These are phyloP conservation scores for Meiosimyza platycephala DNA, from an alignment of 2,888 invertebrate genomes.

Conservation along the genomic window DNA sequence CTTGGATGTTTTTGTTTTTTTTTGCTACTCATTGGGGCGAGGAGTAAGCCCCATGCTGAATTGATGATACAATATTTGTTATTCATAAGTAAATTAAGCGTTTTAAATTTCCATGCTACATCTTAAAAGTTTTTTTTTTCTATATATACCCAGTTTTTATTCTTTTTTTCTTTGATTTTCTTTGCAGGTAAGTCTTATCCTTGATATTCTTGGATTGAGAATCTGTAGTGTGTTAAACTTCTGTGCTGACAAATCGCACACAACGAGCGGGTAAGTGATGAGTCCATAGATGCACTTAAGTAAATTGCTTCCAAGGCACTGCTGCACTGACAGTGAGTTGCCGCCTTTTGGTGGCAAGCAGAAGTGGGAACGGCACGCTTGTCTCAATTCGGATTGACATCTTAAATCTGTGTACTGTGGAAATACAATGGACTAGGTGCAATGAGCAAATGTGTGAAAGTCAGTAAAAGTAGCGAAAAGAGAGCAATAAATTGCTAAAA, in stretches of 20 bases:
- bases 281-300: conserved; percentile 17
- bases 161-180: too few relatives aligned
- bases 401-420: conserved; percentile 1
- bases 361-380: background rate
- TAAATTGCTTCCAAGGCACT: conserved; percentile 18
- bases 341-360: too few relatives aligned
- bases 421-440: too few relatives aligned
- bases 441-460: too few relatives aligned
- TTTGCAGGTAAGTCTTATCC: too few relatives aligned
- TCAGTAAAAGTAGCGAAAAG: too few relatives aligned
- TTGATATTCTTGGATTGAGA: too few relatives aligned
- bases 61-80: background rate
- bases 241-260: conserved; percentile 17
- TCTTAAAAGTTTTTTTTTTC: background rate
- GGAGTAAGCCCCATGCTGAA: background rate
- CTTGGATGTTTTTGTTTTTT: background rate
- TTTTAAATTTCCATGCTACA: conserved; percentile 4
- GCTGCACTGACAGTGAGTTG: background rate
- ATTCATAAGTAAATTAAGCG: conserved; percentile 11
- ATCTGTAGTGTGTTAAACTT: background rate
- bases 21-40: too few relatives aligned
- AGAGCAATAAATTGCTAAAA: too few relatives aligned
- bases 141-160: too few relatives aligned
- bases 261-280: conserved; percentile 24
- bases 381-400: background rate